These are phyloP conservation scores for Drosophila lowei DNA, from an alignment of 1,140 invertebrate genomes.

Conservation along the genomic window DNA sequence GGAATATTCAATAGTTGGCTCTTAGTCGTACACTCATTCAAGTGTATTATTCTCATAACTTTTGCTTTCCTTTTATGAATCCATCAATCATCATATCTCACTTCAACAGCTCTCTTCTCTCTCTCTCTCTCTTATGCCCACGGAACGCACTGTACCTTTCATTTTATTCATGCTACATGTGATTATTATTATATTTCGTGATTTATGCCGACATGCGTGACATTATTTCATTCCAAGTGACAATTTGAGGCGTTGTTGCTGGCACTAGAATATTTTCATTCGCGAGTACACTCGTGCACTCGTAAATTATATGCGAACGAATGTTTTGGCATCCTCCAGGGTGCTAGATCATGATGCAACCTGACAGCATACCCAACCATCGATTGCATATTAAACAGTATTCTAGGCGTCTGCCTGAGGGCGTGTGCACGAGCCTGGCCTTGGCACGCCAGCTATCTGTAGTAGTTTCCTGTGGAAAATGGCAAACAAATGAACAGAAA, in stretches of 20 bases:
- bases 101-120: no score
- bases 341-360: constrained; percentile 47
- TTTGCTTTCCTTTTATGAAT: no score
- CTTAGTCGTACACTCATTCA: no score
- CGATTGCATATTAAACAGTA: constrained; percentile 60
- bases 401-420: background rate
- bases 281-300: no score
- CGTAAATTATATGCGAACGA: no score
- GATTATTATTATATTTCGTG: constrained; percentile 44
- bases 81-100: no score
- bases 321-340: constrained; percentile 21
- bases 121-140: no score
- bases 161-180: constrained; percentile 35
- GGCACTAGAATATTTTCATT: constrained; percentile 12
- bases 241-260: constrained; percentile 41
- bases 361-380: constrained; percentile 32
- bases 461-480: constrained; percentile 38
- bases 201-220: constrained; percentile 57
- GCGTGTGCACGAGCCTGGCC: constrained; percentile 30
- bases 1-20: no score
- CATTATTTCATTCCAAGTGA: constrained; percentile 58
- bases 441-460: constrained; percentile 42
- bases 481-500: constrained; percentile 17
- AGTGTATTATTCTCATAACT: no score
- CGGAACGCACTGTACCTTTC: constrained; percentile 5